Conservation (phyloP, 1,140 invertebrate species). For the Metaphire vulgaris region DNA sequence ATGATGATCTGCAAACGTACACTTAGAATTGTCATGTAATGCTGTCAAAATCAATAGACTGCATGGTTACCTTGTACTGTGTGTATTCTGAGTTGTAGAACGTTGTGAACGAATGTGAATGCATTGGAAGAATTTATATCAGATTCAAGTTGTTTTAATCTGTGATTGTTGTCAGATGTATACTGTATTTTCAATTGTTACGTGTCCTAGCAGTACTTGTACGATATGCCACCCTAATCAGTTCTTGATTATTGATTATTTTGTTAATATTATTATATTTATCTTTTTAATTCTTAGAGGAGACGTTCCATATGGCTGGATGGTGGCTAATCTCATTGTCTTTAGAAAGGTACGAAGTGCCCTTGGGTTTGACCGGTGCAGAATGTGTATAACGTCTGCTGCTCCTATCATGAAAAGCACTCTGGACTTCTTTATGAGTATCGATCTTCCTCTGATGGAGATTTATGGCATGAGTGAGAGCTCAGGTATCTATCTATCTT, state of each 20-base stretch:
- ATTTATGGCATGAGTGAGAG: constrained; percentile 70
- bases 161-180: constrained; percentile 8
- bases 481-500: constrained; percentile 61
- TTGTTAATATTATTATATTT: background rate
- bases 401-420: constrained; percentile 75
- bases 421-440: constrained; percentile 75
- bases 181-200: too few species aligned
- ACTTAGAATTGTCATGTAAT: too few species aligned
- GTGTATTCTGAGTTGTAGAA: too few species aligned
- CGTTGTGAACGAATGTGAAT: too few species aligned
- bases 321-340: constrained; percentile 65
- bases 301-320: constrained; percentile 26
- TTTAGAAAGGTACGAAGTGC: constrained; percentile 67
- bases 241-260: constrained; percentile 1
- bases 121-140: too few species aligned
- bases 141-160: too few species aligned
- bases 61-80: too few species aligned
- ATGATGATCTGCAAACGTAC: too few species aligned
- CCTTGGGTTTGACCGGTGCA: constrained; percentile 68
- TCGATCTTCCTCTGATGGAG: constrained; percentile 69
- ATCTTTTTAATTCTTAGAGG: constrained; percentile 4
- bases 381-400: constrained; percentile 65
- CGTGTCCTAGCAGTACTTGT: too few species aligned
- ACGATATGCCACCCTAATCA: too few species aligned
- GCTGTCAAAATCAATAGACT: too few species aligned